Base-by-base conservation (phyloP, 2,113 vertebrate genomes). In the Scortum barcoo region DNA sequence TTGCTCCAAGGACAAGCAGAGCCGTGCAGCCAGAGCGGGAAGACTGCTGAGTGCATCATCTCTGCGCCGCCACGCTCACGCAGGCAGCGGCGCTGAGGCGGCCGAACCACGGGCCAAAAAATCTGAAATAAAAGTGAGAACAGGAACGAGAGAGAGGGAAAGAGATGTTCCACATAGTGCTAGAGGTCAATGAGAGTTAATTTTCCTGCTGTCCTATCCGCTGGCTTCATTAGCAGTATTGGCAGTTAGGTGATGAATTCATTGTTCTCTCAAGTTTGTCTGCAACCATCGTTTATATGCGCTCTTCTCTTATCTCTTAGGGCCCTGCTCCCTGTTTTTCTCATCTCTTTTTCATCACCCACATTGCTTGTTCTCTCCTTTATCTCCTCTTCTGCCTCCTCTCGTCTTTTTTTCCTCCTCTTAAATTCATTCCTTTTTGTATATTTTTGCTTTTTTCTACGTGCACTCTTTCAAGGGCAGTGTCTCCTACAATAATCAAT, bases 201-300 rank as follows among this genome's bases (percentile, higher is more conserved):
- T 94, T 92, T 87, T 93, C 79, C 77, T 78, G 90, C 86, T 87
- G 91, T 94, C 87, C 86, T 81, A 92, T 93, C 93, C 93, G 86
- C 86, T 88, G 75, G 78, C 92, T 96, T 96, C 92, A 91, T 95
- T 94, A 95, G 86, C 88, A 44, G 56, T 94, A 95, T 94, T 80
- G 92, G 95, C 92, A 94, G 81, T 86, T 30, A 36, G 72, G 89
- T 89, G 94, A 95, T 95, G 88, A 93, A 95, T 92, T 92, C 82
- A 84, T 95, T 88, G 80, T 89, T 93, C 95, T 81, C 81, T 86
- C 71, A 87, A 85, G 87, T 93, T 93, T 90, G 89, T 92, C 93
- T 86, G 82, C 80, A 78, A 67, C 83, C 84, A 83, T 93, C 83
- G 71, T 80, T 93, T 93, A 90, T 89, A 36, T 61, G 60, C 60